A percentile compares a stretch with the other conserved stretches of the same genome.
Conservation (phyloP, 2,113 vertebrate genomes). For the Lipophrys pholis region DNA sequence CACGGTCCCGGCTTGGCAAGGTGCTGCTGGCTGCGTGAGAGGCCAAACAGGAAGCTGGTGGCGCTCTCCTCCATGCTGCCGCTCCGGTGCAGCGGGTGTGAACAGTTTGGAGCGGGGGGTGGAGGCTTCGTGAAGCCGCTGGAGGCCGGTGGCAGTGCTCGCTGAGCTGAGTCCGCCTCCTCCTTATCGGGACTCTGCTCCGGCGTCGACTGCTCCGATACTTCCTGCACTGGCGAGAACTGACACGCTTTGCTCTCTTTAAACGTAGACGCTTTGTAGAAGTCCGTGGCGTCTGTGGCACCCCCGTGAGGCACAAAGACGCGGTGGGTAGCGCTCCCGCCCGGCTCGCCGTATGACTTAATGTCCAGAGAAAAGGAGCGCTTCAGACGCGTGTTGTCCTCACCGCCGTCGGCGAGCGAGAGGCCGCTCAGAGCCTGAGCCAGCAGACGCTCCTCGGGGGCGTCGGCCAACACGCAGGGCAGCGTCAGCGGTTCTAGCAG, state of each 20-base stretch:
- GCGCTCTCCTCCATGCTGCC: constrained; percentile 91
- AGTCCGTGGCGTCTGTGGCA: constrained; percentile 89
- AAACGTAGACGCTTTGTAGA: constrained; percentile 82
- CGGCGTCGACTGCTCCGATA: constrained; percentile 90
- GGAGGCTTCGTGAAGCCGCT: constrained; percentile 59
- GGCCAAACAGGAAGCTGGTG: constrained; percentile 86
- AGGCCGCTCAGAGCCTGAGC: constrained; percentile 86
- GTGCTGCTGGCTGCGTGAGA: constrained; percentile 92
- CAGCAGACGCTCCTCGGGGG: constrained; percentile 80
- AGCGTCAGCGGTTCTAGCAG: constrained; percentile 65
- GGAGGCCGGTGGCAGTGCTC: constrained; percentile 19
- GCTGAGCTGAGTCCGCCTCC: constrained; percentile 60
- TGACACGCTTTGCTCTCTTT: constrained; percentile 94
- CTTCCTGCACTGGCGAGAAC: constrained; percentile 88
- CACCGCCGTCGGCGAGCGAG: constrained; percentile 84
- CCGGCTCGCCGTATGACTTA: constrained; percentile 86
- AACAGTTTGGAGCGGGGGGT: constrained; percentile 46
- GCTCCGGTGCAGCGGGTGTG: constrained; percentile 86
- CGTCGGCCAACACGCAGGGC: constrained; percentile 50
- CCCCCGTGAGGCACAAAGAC: constrained; percentile 78
- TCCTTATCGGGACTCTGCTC: constrained; percentile 90
- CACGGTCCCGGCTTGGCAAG: constrained; percentile 83
- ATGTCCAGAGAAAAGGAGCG: constrained; percentile 98
- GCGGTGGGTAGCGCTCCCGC: constrained; percentile 60
- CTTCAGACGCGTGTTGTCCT: constrained; percentile 95